phyloP scores from a whole-genome alignment of 2,797 vertebrate species.

The Pangasius sanitwongsei region DNA sequence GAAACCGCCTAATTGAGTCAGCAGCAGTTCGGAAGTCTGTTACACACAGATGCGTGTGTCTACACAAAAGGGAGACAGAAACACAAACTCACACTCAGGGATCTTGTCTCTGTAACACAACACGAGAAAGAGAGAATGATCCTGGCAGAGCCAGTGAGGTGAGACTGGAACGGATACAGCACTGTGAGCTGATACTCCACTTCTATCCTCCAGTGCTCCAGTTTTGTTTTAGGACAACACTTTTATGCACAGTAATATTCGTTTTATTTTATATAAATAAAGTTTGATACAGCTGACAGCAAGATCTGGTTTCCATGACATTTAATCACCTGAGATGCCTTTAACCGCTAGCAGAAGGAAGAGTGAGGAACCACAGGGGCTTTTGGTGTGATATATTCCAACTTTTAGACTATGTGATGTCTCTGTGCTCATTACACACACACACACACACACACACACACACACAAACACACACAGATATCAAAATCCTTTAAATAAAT shows the following conservation, averaged over 20 bases:
- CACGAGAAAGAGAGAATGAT: slow-evolving; percentile 41
- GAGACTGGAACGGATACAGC: slow-evolving; percentile 29
- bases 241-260: slow-evolving; percentile 13
- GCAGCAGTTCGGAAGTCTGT: slow-evolving; percentile 54
- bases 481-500: slow-evolving; percentile 4
- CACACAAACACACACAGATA: not conserved
- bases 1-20: slow-evolving; percentile 68
- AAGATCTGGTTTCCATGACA: slow-evolving; percentile 64
- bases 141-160: slow-evolving; percentile 32
- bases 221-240: slow-evolving; percentile 22
- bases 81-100: slow-evolving; percentile 31
- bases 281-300: slow-evolving; percentile 61
- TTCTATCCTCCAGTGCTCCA: slow-evolving; percentile 18
- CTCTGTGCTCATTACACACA: slow-evolving; percentile 32
- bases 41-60: slow-evolving; percentile 42
- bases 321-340: slow-evolving; percentile 67
- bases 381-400: slow-evolving; percentile 52
- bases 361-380: slow-evolving; percentile 54
- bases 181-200: slow-evolving; percentile 17
- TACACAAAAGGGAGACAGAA: slow-evolving; percentile 40
- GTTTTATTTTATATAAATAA: not conserved
- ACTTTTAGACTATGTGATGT: slow-evolving; percentile 47
- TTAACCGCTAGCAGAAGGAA: slow-evolving; percentile 39
- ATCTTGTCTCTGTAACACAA: slow-evolving; percentile 55
- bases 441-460: slow-evolving; percentile 18